Conservation (phyloP, 2,113 vertebrate genomes). For the Macquaria australasica region DNA sequence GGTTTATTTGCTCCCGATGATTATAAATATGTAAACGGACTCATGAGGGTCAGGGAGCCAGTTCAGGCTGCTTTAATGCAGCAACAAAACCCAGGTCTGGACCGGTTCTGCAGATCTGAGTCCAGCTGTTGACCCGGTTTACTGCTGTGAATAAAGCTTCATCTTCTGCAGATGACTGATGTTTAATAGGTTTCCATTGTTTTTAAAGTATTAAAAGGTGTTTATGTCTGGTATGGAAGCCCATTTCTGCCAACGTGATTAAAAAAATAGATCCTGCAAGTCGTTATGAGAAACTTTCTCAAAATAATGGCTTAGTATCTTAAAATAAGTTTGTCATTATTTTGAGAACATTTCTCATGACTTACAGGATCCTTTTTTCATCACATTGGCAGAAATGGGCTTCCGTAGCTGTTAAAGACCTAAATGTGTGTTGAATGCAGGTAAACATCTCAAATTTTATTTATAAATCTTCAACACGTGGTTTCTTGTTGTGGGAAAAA, state of each 20-base stretch:
- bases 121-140: background rate
- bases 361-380: too few species aligned
- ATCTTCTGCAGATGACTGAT: conserved; percentile 1
- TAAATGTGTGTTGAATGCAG: background rate
- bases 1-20: background rate
- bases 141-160: conserved; percentile 29
- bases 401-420: background rate
- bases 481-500: too few species aligned
- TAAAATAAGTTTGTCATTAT: too few species aligned
- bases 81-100: too few species aligned
- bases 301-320: too few species aligned
- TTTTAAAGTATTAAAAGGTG: background rate
- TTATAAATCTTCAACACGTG: background rate
- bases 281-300: too few species aligned
- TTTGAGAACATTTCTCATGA: too few species aligned
- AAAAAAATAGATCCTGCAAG: too few species aligned
- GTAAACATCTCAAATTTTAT: background rate
- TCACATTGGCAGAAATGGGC: too few species aligned
- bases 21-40: background rate
- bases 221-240: background rate
- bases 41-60: too few species aligned
- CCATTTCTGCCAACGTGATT: too few species aligned
- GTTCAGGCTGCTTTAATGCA: background rate
- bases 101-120: background rate
- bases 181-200: background rate